These are phyloP conservation scores for Dasysyrphus albostriatus DNA, from an alignment of 2,888 invertebrate genomes.

Conservation along the genomic window DNA sequence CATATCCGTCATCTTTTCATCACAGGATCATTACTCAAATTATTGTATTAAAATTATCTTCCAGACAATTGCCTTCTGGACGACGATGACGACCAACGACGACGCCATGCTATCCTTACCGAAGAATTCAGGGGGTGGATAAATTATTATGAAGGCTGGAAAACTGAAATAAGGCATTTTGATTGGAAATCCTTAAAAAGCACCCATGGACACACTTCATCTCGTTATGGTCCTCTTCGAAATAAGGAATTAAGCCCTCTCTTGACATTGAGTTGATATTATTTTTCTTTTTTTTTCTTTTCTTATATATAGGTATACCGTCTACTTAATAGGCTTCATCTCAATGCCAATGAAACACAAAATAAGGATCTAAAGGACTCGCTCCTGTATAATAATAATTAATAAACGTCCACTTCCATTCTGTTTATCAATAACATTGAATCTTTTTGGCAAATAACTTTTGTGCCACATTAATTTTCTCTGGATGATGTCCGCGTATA, in stretches of 20 bases:
- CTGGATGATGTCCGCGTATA: conserved; percentile 28
- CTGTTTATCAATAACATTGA: conserved; percentile 70
- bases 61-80: conserved; percentile 44
- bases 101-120: neutral
- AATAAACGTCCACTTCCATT: conserved; percentile 71
- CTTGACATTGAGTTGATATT: conserved; percentile 56
- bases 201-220: neutral
- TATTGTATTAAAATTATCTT: conserved; percentile 57
- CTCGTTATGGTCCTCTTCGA: neutral
- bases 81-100: too few relatives aligned
- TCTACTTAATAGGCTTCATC: conserved; percentile 4
- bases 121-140: neutral
- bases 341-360: neutral
- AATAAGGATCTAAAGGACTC: conserved; percentile 35
- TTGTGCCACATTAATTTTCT: conserved; percentile 61
- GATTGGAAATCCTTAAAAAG: conserved; percentile 7
- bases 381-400: conserved; percentile 53
- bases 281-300: conserved; percentile 25
- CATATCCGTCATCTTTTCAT: conserved; percentile 69
- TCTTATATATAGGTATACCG: neutral
- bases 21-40: conserved; percentile 65
- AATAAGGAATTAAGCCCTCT: conserved; percentile 45
- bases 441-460: conserved; percentile 75
- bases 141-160: conserved; percentile 2
- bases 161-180: conserved; percentile 4